phyloP scores from a whole-genome alignment of 2,888 invertebrate genomes.

The Lasioglossum villosulum region DNA sequence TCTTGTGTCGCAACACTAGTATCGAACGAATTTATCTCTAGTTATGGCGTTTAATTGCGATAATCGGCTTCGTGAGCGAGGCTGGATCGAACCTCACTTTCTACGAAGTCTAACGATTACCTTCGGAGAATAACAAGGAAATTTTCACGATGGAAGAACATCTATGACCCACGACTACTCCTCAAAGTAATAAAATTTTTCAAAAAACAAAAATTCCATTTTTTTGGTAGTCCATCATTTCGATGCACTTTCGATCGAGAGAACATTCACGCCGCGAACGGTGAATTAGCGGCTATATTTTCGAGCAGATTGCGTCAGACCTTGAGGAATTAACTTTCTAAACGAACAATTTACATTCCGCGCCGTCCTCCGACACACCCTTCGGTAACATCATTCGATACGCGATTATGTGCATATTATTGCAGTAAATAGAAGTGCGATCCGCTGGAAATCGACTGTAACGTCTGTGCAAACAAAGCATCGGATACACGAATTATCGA shows the following conservation, averaged over 20 bases:
- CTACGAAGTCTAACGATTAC: background rate
- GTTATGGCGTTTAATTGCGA: conserved; percentile 31
- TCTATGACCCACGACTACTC: background rate
- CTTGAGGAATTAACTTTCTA: conserved; percentile 54
- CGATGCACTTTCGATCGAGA: background rate
- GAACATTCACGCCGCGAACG: background rate
- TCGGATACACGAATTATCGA: background rate
- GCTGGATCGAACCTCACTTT: background rate
- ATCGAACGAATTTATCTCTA: conserved; percentile 20
- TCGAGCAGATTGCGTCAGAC: conserved; percentile 33
- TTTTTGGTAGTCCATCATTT: background rate
- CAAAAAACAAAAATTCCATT: background rate
- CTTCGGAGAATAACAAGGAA: background rate
- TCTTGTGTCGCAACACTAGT: conserved; percentile 24
- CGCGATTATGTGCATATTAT: conserved; percentile 19
- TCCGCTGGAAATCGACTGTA: background rate
- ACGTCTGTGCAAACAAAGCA: background rate
- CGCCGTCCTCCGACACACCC: conserved; percentile 52
- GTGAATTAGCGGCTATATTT: background rate
- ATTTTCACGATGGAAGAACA: background rate
- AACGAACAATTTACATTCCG: conserved; percentile 56
- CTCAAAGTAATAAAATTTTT: background rate
- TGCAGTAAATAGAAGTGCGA: background rate
- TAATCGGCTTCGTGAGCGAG: conserved; percentile 13
- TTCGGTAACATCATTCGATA: conserved; percentile 30